Evolutionary conservation across 1,140 invertebrate genomes (phyloP), one percentile per base, ranked within the genome.

Genomic region (Heliconius melpomene): DNA sequence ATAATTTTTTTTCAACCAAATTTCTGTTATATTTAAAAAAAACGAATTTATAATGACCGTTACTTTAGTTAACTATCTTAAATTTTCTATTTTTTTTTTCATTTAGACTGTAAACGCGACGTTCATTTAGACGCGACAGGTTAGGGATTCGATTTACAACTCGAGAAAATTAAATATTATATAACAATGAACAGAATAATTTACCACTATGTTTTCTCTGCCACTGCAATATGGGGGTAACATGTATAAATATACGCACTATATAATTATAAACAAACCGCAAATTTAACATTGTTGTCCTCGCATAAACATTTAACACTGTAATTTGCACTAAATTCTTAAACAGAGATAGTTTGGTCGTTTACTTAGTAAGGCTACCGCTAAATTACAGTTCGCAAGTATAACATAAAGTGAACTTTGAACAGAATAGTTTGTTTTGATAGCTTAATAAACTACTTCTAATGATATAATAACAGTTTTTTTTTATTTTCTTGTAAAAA

Each of bases 301-400:
- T 29, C 23, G 29, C 50, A 74, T 74, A 74, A 52, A 50, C 72
- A 46, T 75, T 57, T 54, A 75, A 75, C 50, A 57, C 50, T 36
- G 50, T 75, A 75, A 75, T 75, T 75, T 75, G 32, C 50, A 57
- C 20, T 75, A 57, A 75, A 75, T 75, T 54, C 74, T 75, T 75
- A 54, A 75, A 57, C 52, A 32, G 50, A 57, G 46, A 75, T 38
- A 75, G 74, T 57, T 75, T 8, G 29, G 26, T 57, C 46, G 74
- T 75, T 75, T 75, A 75, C 54, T 57, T 75, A 54, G 74, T 75
- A 75, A 75, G 26, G 50, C 23, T 54, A 75, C 74, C 36, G 46
- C 74, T 75, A 75, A 75, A 75, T 75, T 75, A 75, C 46, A 75
- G 50, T 75, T 75, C 38, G 23, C 38, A 75, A 57, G 74, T 75